Evolutionary conservation across 2,113 vertebrate species (phyloP), one percentile per base, ranked within the genome.

Genomic region (Thalassarche chlororhynchos): DNA sequence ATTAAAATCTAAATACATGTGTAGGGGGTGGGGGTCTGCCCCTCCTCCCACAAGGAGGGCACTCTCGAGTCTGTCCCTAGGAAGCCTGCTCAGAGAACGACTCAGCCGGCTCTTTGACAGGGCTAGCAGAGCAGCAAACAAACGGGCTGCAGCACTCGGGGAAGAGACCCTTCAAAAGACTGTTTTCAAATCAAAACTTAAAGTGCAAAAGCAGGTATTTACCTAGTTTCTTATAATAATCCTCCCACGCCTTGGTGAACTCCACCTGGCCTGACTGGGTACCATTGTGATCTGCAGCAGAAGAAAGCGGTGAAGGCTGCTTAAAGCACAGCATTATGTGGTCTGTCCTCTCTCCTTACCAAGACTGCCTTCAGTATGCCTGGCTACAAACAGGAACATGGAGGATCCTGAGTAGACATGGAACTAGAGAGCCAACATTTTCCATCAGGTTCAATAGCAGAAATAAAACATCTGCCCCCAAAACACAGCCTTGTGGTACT

Each of bases 201-300:
- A 47, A 52, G 5, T 15, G 46, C 51, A 61, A 88, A 81, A 78
- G 32, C 61, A 65, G 40, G 24, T 16, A 15, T 97, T 97, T 94
- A 96, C 97, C 89, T 85, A 97, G 97, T 85, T 98, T 98, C 95
- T 98, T 97, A 94, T 83, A 98, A 98, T 97, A 97, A 91, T 90
- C 98, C 98, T 98, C 96, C 95, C 96, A 84, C 0, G 79, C 98
- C 93, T 96, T 81, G 83, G 95, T 93, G 96, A 97, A 96, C 97
- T 98, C 97, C 98, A 98, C 98, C 97, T 98, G 98, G 78, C 98
- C 97, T 58, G 97, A 95, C 97, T 98, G 98, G 94, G 98, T 97
- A 97, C 98, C 96, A 92, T 96, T 98, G 97, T 96, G 98, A 98
- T 97, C 98, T 98, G 98, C 97, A 72, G 91, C 62, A 61, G 81